Conservation (phyloP, 2,888 invertebrate genomes). For the Drosophila dives region DNA sequence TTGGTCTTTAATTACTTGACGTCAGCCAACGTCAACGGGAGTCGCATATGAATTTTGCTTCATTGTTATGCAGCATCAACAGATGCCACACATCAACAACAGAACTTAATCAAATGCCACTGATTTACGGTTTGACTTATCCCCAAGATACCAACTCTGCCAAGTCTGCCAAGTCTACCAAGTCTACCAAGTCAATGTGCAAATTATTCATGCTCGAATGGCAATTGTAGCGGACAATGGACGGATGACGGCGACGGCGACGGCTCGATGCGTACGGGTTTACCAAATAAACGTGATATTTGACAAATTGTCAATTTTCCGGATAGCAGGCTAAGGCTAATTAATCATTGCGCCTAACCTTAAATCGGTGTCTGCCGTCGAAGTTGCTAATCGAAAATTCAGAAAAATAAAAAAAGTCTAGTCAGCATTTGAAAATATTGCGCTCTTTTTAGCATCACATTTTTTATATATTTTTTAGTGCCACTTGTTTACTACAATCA, state of each 20-base stretch:
- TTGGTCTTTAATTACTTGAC: slow-evolving; percentile 76
- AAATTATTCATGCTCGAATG: slow-evolving; percentile 55
- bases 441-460: background rate
- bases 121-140: slow-evolving; percentile 19
- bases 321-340: slow-evolving; percentile 46
- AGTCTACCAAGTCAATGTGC: slow-evolving; percentile 26
- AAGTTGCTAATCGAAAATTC: slow-evolving; percentile 59
- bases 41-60: slow-evolving; percentile 44
- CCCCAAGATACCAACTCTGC: slow-evolving; percentile 9
- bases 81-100: slow-evolving; percentile 58
- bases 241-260: background rate
- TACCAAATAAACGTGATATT: slow-evolving; percentile 46
- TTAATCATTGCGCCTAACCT: slow-evolving; percentile 59
- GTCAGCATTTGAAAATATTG: background rate
- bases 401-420: slow-evolving; percentile 19
- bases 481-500: background rate
- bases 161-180: background rate
- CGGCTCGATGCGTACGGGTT: background rate
- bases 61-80: slow-evolving; percentile 75
- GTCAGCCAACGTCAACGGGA: slow-evolving; percentile 44
- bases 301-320: slow-evolving; percentile 47
- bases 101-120: slow-evolving; percentile 66
- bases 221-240: slow-evolving; percentile 12
- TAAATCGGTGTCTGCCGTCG: slow-evolving; percentile 52
- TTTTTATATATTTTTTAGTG: background rate